Evolutionary conservation across 2,888 invertebrate species (phyloP).

Genomic region (Ligdia adustata): DNA sequence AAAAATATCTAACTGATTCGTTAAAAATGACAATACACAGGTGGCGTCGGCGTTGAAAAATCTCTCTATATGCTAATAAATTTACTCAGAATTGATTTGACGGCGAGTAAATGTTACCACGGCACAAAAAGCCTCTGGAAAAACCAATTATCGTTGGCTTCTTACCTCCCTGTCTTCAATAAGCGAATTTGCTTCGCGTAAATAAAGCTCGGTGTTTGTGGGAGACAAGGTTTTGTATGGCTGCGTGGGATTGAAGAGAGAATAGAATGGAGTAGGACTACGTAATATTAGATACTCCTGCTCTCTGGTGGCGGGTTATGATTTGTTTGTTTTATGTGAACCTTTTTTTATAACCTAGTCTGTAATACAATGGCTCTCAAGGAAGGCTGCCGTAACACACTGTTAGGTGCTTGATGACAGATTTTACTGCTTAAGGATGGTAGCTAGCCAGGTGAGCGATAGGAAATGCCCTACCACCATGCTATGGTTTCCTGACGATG

Average conservation of each 20-base stretch:
- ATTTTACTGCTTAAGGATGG: no score
- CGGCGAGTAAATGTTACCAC: slow-evolving; percentile 54
- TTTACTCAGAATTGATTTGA: slow-evolving; percentile 67
- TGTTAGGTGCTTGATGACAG: no score
- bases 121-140: slow-evolving; percentile 52
- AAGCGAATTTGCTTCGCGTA: slow-evolving; percentile 40
- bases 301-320: no score
- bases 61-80: slow-evolving; percentile 77
- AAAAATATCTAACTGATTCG: slow-evolving; percentile 11
- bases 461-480: no score
- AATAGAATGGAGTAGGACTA: no score
- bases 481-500: no score
- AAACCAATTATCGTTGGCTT: slow-evolving; percentile 65
- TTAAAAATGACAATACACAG: slow-evolving; percentile 21
- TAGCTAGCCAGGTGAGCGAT: no score
- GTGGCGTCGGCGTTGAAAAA: slow-evolving; percentile 38
- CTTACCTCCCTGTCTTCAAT: slow-evolving; percentile 46
- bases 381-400: no score
- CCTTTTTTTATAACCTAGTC: no score
- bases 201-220: slow-evolving; percentile 23
- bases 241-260: slow-evolving; percentile 6
- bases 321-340: no score
- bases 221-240: slow-evolving; percentile 22
- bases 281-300: no score
- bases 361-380: no score